Conservation (phyloP, 1,140 invertebrate genomes). For the Hycleus phaleratus region DNA sequence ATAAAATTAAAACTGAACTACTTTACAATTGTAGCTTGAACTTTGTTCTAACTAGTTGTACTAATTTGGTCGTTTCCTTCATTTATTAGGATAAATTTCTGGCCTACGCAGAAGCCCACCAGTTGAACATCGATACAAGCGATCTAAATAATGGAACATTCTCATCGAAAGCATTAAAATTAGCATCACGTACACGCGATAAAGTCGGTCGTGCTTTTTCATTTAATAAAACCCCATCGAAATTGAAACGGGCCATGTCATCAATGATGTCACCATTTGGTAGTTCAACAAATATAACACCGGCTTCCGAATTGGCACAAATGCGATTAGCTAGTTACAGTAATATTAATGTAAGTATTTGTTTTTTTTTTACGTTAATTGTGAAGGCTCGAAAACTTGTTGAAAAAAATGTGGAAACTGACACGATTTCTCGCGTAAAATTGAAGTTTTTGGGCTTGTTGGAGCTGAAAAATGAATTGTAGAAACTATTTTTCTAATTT, state of each 20-base stretch:
- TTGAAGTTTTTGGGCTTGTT: no score
- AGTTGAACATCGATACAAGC: constrained; percentile 76
- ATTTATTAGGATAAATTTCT: constrained; percentile 67
- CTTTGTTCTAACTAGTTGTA: no score
- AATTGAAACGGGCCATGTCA: constrained; percentile 86
- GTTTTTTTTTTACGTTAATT: no score
- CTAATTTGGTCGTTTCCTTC: background rate
- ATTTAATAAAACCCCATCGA: constrained; percentile 89
- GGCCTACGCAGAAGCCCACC: constrained; percentile 63
- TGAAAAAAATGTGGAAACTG: no score
- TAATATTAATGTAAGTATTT: constrained; percentile 77
- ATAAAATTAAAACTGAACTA: no score
- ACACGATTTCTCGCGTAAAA: no score
- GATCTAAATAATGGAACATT: constrained; percentile 75
- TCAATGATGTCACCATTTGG: constrained; percentile 91
- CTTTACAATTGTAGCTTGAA: no score
- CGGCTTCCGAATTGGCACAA: constrained; percentile 64
- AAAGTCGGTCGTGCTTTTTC: constrained; percentile 90
- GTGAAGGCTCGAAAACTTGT: no score
- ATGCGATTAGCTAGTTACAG: constrained; percentile 77
- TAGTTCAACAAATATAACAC: constrained; percentile 67
- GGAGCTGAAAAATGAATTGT: no score
- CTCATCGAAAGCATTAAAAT: constrained; percentile 73
- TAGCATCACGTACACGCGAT: constrained; percentile 71
- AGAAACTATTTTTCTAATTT: no score